Base-by-base conservation (phyloP, 2,797 vertebrate genomes). In the Crocidura indochinensis region DNA sequence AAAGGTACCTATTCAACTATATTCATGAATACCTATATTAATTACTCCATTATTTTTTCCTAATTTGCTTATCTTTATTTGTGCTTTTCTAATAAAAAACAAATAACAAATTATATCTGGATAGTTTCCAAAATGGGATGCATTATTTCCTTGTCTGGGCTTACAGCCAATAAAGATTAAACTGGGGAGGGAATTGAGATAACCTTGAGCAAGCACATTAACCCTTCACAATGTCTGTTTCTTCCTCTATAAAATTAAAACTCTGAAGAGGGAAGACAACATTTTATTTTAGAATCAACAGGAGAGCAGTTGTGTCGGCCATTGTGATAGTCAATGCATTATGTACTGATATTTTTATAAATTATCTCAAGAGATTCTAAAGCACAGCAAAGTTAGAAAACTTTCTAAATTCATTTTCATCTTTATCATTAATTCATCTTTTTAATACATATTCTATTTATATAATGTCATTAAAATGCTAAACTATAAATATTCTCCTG, bases 121-220 rank as follows among this genome's bases (percentile, higher is more conserved):
- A 91, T 19, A 53, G 29, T 79, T 95, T 46, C 76, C 78, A 84
- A 94, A 92, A 60, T 85, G 60, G 56, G 51, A 87, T 31, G 62
- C 27, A 31, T 72, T 90, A 90, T 94, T 96, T 89, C 68, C 65
- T 79, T 65, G 26, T 62, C 94, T 94, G 90, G 96, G 94, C 87
- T 1, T 51, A 56, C 8, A 92, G 94, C 94, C 94, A 96, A 86
- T 38, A 72, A 87, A 94, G 88, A 95, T 93, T 94, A 95, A 94
- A 80, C 56, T 81, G n/a, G 60, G 74, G 51, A 83, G 51, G 80
- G 76, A 88, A 92, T 1, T 83, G 64, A 92, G 91, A 85, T 29
- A 51, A 73, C 20, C 19, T 68, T 71, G 68, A 31, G 53, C 15
- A 69, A 77, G 31, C 65, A 17, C 7, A 6, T 92, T 93, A 91